Percentiles rank a stretch among this genome's conserved stretches.
phyloP scores from a whole-genome alignment of 2,797 vertebrate species.

The Chloroceryle amazona region DNA sequence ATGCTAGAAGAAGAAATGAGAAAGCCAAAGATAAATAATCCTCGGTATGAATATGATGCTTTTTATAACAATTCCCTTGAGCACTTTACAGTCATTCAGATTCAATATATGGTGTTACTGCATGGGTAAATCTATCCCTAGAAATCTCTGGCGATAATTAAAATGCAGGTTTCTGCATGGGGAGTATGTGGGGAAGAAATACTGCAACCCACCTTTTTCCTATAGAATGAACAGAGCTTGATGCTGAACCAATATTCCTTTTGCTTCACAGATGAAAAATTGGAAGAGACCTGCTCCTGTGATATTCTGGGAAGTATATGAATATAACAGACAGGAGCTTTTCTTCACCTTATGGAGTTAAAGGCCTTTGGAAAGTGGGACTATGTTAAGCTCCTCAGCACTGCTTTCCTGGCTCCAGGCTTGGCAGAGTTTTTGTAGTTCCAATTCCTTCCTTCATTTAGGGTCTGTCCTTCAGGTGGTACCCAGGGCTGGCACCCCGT shows the following conservation, averaged over 20 bases:
- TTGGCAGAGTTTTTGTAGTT: not conserved
- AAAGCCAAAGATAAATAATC: slow-evolving; percentile 23
- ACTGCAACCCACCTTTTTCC: not conserved
- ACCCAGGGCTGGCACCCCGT: not conserved
- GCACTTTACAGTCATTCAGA: not conserved
- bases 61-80: not conserved
- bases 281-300: not conserved
- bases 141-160: not conserved
- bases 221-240: not conserved
- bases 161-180: not conserved
- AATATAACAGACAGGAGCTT: not conserved
- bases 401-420: not conserved
- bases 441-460: not conserved
- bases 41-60: not conserved
- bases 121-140: not conserved
- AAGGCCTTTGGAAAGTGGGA: not conserved
- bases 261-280: not conserved
- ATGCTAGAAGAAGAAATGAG: not conserved
- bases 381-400: not conserved
- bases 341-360: not conserved
- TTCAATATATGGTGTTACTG: slow-evolving; percentile 6
- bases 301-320: not conserved
- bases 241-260: not conserved
- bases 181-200: not conserved
- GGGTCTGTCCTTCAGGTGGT: not conserved